Conservation (phyloP, 1,140 invertebrate species). For the Chymomyza costata region DNA sequence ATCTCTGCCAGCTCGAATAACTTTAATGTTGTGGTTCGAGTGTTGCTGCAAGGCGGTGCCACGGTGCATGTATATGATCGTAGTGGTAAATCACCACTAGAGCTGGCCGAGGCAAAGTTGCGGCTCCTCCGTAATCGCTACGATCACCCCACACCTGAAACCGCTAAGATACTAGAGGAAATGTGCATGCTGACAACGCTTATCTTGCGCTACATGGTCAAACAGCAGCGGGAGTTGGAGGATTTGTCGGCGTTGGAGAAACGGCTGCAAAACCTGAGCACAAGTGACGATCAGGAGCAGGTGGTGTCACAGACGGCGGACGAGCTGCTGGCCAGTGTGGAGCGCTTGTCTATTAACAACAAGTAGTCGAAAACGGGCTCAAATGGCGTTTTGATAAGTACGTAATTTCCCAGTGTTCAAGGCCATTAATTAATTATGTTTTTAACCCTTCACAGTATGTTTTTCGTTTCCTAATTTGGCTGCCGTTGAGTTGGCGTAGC, state of each 20-base stretch:
- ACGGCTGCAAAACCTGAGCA: conserved; percentile 77
- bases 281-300: conserved; percentile 77
- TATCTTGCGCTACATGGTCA: conserved; percentile 82
- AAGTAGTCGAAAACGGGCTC: conserved; percentile 47
- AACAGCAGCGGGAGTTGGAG: conserved; percentile 80
- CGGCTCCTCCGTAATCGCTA: conserved; percentile 80
- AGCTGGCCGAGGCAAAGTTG: conserved; percentile 88
- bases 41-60: conserved; percentile 87
- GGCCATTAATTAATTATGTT: conserved; percentile 11
- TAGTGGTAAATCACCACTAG: conserved; percentile 86
- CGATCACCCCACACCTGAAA: conserved; percentile 77
- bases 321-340: conserved; percentile 67
- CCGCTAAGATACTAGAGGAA: conserved; percentile 80
- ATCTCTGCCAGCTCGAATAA: conserved; percentile 80
- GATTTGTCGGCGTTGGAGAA: conserved; percentile 79
- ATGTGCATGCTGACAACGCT: conserved; percentile 82
- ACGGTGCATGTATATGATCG: conserved; percentile 84
- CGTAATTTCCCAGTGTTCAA: conserved; percentile 1
- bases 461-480: conserved; percentile 50
- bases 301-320: conserved; percentile 78
- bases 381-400: conserved; percentile 45
- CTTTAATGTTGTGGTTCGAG: conserved; percentile 88
- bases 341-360: conserved; percentile 69
- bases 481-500: conserved; percentile 64
- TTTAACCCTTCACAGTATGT: conserved; percentile 47